Evolutionary conservation across 2,888 invertebrate genomes (phyloP), one percentile per base, ranked within the genome.

Genomic region (Hirtodrosophila trivittata): DNA sequence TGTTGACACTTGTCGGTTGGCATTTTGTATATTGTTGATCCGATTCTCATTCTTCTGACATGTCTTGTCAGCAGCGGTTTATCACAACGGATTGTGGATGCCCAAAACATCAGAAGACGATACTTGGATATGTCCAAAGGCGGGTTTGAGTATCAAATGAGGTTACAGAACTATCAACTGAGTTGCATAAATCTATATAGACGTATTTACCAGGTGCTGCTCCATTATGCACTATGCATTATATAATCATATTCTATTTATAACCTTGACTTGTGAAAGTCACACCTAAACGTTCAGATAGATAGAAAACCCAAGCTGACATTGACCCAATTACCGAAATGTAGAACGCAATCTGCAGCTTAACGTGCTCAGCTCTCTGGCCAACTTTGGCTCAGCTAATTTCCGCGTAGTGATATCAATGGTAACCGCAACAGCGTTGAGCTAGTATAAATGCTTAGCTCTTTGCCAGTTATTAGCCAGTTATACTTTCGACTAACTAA

Each of bases 341-440:
- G 37, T 16, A 60, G 60, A 46, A 76, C 46, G 35, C 66, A 68
- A 66, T 72, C 58, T 25, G 43, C 12, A 9, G 38, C 26, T 45
- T 46, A 26, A 32, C 32, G 3, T 7, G 59, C 59, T 21, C 18
- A 33, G 37, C 25, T 42, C 8, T 13, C 8, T 26, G 16, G 28
- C 14, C 18, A 12, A 28, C 30, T 38, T 65, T 35, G 35, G 26
- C 8, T 25, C n/a, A 0, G 7, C 1, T 28, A 49, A 77, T 67
- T 78, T 82, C 86, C 85, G 86, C 66, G 38, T 63, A 49, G 37
- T 63, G 82, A 77, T 85, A 65, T 38, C 13, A 26, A 21, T 14
- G 26, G 26, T 25, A 25, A 21, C 16, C 9, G 16, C 13, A 7
- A 2, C 30, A 12, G n/a, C 8, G 16, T 7, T 14, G 8, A 7